Evolutionary conservation across 2,888 invertebrate genomes (phyloP), one percentile per base, ranked within the genome.

Genomic region (Colostygia pectinataria): DNA sequence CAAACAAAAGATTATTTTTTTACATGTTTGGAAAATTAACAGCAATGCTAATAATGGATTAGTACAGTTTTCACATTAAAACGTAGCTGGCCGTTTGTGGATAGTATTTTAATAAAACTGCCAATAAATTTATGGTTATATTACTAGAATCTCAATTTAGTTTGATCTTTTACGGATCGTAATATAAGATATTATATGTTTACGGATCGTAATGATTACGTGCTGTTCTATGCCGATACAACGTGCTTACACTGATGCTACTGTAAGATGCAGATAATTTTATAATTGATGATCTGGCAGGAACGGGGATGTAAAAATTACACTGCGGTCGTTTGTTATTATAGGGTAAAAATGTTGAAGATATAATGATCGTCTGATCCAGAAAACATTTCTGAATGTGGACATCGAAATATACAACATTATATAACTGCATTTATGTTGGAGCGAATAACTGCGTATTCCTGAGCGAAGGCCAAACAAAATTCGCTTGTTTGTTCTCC

Each of bases 211-310:
- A n/a, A n/a, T n/a, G n/a, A n/a, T n/a, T n/a, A n/a, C n/a, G n/a
- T n/a, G n/a, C 15, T n/a, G 15, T n/a, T 15, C 15, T 9, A 15
- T n/a, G n/a, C n/a, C n/a, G 9, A n/a, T 15, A 39, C 20, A 9
- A 33, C 5, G 23, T 25, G 23, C 20, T 42, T 9, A 0, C 12
- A n/a, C 14, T 3, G 32, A 18, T 41, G 41, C 34, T 36, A 38
- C 48, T 39, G 25, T 15, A 24, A 41, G 23, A 41, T 46, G 39
- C 33, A 34, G 29, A 39, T 50, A 36, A 51, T 45, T 45, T 40
- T 32, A 20, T 40, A 37, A 45, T 40, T 40, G 36, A 45, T 41
- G 44, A 41, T 37, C 10, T 31, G 31, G 31, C 36, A 24, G 43
- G 39, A 44, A 36, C 34, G 18, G 5, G 40, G 40, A 31, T 23